Evolutionary conservation across 1,140 invertebrate species (phyloP).

Genomic region (Aleiodes sp.): DNA sequence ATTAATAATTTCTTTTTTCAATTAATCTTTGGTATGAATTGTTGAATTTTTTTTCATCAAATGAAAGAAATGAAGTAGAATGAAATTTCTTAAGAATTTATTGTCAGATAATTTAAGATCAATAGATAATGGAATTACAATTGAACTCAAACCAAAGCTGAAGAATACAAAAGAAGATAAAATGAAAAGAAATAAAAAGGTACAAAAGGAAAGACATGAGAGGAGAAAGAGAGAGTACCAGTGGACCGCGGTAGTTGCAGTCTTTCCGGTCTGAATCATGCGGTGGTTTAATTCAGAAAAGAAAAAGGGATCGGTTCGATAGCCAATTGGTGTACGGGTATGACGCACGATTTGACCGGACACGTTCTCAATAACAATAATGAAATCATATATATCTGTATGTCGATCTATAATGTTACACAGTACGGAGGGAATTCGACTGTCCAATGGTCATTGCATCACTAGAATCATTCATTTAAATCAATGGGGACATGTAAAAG

Average conservation of each 20-base stretch:
- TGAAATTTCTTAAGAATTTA: not conserved
- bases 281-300: slow-evolving; percentile 2
- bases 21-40: too few relatives aligned
- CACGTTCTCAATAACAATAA: slow-evolving; percentile 20
- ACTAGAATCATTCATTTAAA: not conserved
- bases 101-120: not conserved
- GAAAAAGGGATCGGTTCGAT: slow-evolving; percentile 15
- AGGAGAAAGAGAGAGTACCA: slow-evolving; percentile 4
- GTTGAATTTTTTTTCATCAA: too few relatives aligned
- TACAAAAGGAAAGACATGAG: slow-evolving; percentile 24
- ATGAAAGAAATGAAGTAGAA: not conserved
- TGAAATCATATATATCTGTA: slow-evolving; percentile 21
- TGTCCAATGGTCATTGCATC: not conserved
- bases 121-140: slow-evolving; percentile 1
- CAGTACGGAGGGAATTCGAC: slow-evolving; percentile 11
- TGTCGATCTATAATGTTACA: not conserved
- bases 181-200: not conserved
- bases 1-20: too few relatives aligned
- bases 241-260: not conserved
- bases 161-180: slow-evolving; percentile 14
- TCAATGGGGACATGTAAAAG: not conserved
- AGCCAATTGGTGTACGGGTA: slow-evolving; percentile 16
- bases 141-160: not conserved
- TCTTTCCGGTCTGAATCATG: slow-evolving; percentile 35
- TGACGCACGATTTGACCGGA: slow-evolving; percentile 24